Conservation (phyloP, 64 coral and sea anemone species). For the Pocillopora damicornis region DNA sequence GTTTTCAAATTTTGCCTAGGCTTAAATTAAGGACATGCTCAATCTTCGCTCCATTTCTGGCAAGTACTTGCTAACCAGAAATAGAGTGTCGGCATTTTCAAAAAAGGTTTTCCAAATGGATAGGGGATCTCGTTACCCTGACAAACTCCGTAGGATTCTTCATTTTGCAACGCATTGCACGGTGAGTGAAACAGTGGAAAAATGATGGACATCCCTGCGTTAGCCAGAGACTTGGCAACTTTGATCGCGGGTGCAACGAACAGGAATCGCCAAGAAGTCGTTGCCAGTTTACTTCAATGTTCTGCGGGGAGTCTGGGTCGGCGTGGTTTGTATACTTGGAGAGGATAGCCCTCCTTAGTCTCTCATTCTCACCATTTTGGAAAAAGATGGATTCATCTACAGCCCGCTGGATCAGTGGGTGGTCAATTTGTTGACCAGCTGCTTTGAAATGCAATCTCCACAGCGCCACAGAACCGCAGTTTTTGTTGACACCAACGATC, state of each 20-base stretch:
- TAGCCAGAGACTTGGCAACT: not conserved
- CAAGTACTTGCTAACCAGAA: not conserved
- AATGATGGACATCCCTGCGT: conserved; percentile 24
- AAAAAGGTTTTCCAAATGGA: conserved; percentile 22
- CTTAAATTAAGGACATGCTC: not conserved
- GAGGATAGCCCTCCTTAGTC: conserved; percentile 6
- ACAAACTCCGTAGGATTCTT: conserved; percentile 2
- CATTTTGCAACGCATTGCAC: not conserved
- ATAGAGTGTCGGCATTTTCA: not conserved
- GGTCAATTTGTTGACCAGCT: not conserved
- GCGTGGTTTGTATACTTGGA: conserved; percentile 38
- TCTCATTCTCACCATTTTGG: conserved; percentile 1
- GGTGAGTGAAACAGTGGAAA: conserved; percentile 32
- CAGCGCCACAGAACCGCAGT: not conserved
- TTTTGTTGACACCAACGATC: conserved; percentile 16
- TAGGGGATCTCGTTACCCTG: conserved; percentile 41
- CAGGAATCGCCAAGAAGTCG: conserved; percentile 1
- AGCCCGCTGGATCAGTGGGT: not conserved
- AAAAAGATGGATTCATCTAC: not conserved
- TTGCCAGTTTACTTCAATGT: conserved; percentile 8
- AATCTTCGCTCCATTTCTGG: conserved; percentile 25
- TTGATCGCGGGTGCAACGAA: conserved; percentile 13
- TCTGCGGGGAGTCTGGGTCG: conserved; percentile 28
- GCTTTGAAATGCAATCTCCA: not conserved
- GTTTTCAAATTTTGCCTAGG: conserved; percentile 7